Conservation (phyloP, 2,888 invertebrate genomes). For the Drosophila suboccidentalis region DNA sequence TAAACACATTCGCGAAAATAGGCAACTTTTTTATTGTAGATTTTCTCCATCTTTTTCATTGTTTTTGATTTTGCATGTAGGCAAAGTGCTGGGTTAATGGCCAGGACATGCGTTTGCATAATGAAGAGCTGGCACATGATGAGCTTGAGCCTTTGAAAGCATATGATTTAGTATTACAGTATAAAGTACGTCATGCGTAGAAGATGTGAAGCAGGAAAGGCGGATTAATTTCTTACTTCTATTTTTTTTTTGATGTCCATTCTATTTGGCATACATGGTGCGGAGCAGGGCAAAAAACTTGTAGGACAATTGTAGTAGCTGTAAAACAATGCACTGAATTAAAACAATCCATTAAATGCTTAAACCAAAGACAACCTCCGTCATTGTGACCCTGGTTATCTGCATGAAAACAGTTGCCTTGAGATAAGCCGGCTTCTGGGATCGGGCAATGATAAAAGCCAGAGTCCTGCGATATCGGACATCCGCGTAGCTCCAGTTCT, state of each 20-base stretch:
- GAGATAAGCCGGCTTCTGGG: conserved; percentile 71
- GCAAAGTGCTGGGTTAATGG: conserved; percentile 40
- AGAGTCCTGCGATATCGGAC: conserved; percentile 71
- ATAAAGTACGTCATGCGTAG: conserved; percentile 10
- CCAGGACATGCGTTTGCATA: conserved; percentile 68
- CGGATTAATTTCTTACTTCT: neutral
- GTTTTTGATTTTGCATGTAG: neutral
- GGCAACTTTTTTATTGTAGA: conserved; percentile 15
- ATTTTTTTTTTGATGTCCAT: neutral
- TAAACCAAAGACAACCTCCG: conserved; percentile 59
- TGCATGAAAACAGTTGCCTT: conserved; percentile 76
- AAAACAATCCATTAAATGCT: neutral
- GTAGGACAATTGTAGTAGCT: conserved; percentile 83
- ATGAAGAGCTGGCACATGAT: conserved; percentile 40
- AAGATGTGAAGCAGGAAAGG: conserved; percentile 16
- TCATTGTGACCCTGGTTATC: conserved; percentile 74
- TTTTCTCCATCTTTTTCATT: neutral
- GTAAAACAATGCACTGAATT: neutral
- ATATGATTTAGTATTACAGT: conserved; percentile 8
- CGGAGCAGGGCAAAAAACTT: conserved; percentile 82
- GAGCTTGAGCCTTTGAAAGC: conserved; percentile 66
- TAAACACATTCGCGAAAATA: conserved; percentile 30
- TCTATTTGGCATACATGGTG: conserved; percentile 75
- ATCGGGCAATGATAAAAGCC: conserved; percentile 70
- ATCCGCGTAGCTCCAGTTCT: conserved; percentile 76